Conservation (phyloP, 2,888 invertebrate species). For the Nephrotoma appendiculata region DNA sequence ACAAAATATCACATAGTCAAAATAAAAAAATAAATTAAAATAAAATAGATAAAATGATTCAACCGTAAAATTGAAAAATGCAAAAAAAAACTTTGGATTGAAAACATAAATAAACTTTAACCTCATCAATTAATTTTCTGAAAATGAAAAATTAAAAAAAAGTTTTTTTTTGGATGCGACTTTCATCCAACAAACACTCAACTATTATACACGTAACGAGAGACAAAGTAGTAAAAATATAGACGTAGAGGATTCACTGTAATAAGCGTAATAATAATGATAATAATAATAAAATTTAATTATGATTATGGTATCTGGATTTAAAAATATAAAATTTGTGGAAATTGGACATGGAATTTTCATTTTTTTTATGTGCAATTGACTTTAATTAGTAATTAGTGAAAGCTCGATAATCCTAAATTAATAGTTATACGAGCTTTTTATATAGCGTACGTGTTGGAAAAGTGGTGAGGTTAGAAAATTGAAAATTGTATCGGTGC, state of each 20-base stretch:
- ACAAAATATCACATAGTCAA: not conserved
- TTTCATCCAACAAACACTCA: not conserved
- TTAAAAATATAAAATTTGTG: not conserved
- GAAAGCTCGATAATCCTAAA: not conserved
- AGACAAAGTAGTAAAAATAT: not conserved
- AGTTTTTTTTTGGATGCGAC: not conserved
- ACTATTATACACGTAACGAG: not conserved
- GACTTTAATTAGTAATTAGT: not conserved
- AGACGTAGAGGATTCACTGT: not conserved
- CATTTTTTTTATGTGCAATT: not conserved
- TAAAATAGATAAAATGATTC: not conserved
- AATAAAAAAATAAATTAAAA: not conserved
- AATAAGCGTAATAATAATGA: not conserved
- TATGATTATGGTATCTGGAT: not conserved
- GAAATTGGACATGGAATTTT: not conserved
- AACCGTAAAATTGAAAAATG: not conserved
- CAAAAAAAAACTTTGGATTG: not conserved
- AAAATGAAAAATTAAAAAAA: not conserved
- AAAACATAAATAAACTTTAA: not conserved
- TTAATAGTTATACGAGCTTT: not conserved
- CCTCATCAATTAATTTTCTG: not conserved
- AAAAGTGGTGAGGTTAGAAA: too few relatives aligned
- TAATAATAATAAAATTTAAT: not conserved
- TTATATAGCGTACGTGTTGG: not conserved
- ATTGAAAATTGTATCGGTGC: too few relatives aligned